Conservation (phyloP, 2,797 vertebrate genomes). For the Leuciscus waleckii region DNA sequence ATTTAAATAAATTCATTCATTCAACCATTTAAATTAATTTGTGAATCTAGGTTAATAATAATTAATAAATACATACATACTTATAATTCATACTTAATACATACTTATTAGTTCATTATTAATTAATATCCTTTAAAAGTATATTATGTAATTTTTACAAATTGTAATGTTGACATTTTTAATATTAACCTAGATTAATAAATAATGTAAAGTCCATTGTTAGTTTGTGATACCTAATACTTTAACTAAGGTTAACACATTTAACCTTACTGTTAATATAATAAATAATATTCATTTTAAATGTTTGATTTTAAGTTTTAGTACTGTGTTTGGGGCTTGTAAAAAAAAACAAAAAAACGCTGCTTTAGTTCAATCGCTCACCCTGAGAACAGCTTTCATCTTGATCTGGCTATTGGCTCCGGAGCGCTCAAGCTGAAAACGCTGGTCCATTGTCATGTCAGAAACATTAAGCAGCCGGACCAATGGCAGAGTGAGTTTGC, state of each 20-base stretch:
- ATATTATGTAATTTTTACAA: not conserved
- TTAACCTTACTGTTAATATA: not conserved
- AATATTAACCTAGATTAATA: not conserved
- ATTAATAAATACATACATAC: not conserved
- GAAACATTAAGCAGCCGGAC: constrained; percentile 79
- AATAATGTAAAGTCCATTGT: not conserved
- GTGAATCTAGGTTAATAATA: not conserved
- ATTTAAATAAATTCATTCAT: not conserved
- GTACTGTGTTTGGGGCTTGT: not conserved
- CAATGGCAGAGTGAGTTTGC: constrained; percentile 81
- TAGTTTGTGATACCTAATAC: not conserved
- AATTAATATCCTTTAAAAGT: not conserved
- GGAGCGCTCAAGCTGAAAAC: constrained; percentile 87
- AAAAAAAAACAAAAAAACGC: not conserved
- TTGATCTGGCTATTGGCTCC: constrained; percentile 90
- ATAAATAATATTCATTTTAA: not conserved
- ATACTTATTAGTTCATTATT: not conserved
- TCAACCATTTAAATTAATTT: not conserved
- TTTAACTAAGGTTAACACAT: not conserved
- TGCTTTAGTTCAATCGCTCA: constrained; percentile 63
- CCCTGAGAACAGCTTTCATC: constrained; percentile 89
- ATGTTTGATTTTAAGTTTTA: not conserved
- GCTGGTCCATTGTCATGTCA: constrained; percentile 85
- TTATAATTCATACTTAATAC: too few relatives aligned
- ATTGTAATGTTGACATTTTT: too few relatives aligned